A percentile compares a stretch with the other conserved stretches of the same genome.
phyloP scores from a whole-genome alignment of 2,888 invertebrate species.

The Campoplex capitator region DNA sequence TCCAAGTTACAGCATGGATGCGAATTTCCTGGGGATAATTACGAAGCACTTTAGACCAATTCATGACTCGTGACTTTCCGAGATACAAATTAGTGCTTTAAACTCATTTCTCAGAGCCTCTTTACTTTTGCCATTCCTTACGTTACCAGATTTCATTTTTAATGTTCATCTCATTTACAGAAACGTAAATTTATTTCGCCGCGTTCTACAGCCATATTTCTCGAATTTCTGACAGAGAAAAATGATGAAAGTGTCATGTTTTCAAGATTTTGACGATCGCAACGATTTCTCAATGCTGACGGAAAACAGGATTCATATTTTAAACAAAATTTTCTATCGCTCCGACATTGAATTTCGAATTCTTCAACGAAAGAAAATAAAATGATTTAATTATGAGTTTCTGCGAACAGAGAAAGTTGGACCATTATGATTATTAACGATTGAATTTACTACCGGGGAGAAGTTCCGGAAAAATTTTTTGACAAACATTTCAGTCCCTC shows the following conservation, averaged over 20 bases:
- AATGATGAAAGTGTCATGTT: not conserved
- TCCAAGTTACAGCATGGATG: not conserved
- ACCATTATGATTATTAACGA: slow-evolving; percentile 23
- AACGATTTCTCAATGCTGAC: not conserved
- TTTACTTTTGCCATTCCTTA: not conserved
- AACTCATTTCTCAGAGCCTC: not conserved
- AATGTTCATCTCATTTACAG: not conserved
- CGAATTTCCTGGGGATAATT: not conserved
- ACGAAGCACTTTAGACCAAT: slow-evolving; percentile 1
- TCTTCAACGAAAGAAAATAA: not conserved
- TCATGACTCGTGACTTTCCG: slow-evolving; percentile 1
- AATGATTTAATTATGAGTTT: slow-evolving; percentile 25
- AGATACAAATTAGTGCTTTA: slow-evolving; percentile 1
- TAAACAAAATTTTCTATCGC: not conserved
- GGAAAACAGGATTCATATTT: not conserved
- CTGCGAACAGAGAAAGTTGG: slow-evolving; percentile 52
- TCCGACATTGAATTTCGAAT: slow-evolving; percentile 4
- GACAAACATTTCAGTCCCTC: slow-evolving; percentile 19
- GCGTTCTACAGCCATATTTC: not conserved
- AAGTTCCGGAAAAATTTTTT: slow-evolving; percentile 21
- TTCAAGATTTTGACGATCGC: not conserved
- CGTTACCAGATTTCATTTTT: not conserved
- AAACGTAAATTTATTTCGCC: not conserved
- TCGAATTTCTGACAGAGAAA: not conserved
- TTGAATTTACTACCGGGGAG: slow-evolving; percentile 11